These are phyloP conservation scores for Theristicus caerulescens DNA, from an alignment of 2,113 vertebrate genomes.

Conservation along the genomic window DNA sequence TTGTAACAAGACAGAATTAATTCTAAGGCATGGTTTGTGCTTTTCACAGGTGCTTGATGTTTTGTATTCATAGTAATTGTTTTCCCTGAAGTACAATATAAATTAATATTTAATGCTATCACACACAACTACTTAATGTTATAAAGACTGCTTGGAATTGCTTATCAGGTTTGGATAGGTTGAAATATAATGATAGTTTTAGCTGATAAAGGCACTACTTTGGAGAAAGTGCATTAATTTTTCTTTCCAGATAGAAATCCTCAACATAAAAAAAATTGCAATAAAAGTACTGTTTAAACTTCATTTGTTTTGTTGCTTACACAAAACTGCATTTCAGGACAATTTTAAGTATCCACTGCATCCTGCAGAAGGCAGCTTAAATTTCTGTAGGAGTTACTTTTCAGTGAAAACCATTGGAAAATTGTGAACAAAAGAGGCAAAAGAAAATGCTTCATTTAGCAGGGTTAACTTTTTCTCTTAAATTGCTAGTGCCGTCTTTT, in stretches of 20 bases:
- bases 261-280: neutral
- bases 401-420: neutral
- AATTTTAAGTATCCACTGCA: neutral
- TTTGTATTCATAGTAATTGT: constrained; percentile 61
- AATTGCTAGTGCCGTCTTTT: neutral
- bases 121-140: constrained; percentile 60
- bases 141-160: constrained; percentile 52
- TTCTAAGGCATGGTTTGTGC: constrained; percentile 8
- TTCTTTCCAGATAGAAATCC: neutral
- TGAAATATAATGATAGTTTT: constrained; percentile 9
- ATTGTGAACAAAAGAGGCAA: neutral
- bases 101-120: constrained; percentile 70
- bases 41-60: constrained; percentile 54
- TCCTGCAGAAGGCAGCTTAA: neutral
- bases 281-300: neutral
- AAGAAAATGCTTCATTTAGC: constrained; percentile 22
- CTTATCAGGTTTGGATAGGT: constrained; percentile 32
- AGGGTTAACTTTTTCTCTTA: neutral
- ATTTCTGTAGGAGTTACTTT: neutral
- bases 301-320: constrained; percentile 14
- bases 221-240: neutral
- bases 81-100: constrained; percentile 61
- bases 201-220: neutral
- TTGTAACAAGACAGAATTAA: constrained; percentile 26
- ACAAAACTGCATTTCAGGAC: no score